phyloP scores from a whole-genome alignment of 2,113 vertebrate genomes.

The Plecotus auritus region DNA sequence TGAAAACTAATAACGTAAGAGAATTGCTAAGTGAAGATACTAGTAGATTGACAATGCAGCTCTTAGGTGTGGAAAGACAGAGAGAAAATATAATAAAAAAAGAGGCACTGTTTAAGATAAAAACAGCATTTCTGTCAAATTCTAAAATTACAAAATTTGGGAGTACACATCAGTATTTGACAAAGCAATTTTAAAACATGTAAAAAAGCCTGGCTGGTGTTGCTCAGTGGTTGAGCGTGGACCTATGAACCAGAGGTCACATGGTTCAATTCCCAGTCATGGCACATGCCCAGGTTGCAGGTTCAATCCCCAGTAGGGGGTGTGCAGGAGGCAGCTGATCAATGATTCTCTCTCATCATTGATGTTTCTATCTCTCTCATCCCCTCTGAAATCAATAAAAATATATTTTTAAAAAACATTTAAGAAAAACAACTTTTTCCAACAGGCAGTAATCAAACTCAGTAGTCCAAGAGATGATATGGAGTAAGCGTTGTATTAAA shows the following conservation, averaged over 20 bases:
- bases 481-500: not conserved
- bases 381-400: too few species aligned
- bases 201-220: not conserved
- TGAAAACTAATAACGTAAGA: not conserved
- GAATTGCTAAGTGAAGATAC: not conserved
- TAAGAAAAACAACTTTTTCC: not conserved
- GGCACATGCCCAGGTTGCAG: too few species aligned
- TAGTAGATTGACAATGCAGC: not conserved
- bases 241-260: too few species aligned
- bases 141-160: not conserved
- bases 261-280: too few species aligned
- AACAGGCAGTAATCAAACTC: not conserved
- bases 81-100: not conserved
- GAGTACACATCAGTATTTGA: not conserved
- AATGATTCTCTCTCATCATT: too few species aligned
- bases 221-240: too few species aligned
- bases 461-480: not conserved
- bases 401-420: too few species aligned
- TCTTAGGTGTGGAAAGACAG: not conserved
- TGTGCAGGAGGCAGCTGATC: too few species aligned
- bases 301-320: too few species aligned
- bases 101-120: not conserved
- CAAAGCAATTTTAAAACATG: not conserved
- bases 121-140: not conserved
- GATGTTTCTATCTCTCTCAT: too few species aligned